Base-by-base conservation (phyloP, 2,888 invertebrate species). In the Lepidocyrtoides sp. region DNA sequence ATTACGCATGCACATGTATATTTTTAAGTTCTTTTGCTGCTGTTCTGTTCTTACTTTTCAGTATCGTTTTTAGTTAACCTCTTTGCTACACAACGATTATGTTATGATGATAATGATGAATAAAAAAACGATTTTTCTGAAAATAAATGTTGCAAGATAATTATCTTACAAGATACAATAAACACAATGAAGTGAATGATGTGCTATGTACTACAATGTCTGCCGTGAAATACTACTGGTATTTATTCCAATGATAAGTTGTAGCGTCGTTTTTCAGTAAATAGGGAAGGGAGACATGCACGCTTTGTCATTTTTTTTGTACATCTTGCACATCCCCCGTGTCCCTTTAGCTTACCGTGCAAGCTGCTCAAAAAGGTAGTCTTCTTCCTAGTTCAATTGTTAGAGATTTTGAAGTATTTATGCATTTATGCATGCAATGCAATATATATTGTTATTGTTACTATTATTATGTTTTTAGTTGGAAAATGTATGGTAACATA, bases 1-100 rank as follows among this genome's bases (percentile, higher is more conserved):
- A 77, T 90, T 90, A 90, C 84, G 85, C 79, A 75, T 51, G 54
- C 75, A 7, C 51, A 66, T 23, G 26, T 12, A 41, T 44, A 72
- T 66, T 84, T 69, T 75, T 89, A 29, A n/a, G n/a, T 85, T 72
- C 7, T 48, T 23, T 20, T 60, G 32, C 36, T 66, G 26, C 72
- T 72, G 51, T 51, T 69, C 17, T 72, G 17, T n/a, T n/a, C n/a
- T n/a, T n/a, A n/a, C 48, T n/a, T 66, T 17, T 36, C 32, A 14
- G 57, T 60, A 44, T 66, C 26, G 36, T 44, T 48, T 66, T 32
- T 84, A 29, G 26, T 63, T 44, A 20, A 7, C 36, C 36, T 36
- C 7, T 79, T 79, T 23, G 54, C 41, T 26, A 14, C 17, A 48
- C 20, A 48, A 48, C 44, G 7, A 75, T 17, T 4, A 29, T 14